Evolutionary conservation across 2,888 invertebrate species (phyloP).

Genomic region (Leucania comma): DNA sequence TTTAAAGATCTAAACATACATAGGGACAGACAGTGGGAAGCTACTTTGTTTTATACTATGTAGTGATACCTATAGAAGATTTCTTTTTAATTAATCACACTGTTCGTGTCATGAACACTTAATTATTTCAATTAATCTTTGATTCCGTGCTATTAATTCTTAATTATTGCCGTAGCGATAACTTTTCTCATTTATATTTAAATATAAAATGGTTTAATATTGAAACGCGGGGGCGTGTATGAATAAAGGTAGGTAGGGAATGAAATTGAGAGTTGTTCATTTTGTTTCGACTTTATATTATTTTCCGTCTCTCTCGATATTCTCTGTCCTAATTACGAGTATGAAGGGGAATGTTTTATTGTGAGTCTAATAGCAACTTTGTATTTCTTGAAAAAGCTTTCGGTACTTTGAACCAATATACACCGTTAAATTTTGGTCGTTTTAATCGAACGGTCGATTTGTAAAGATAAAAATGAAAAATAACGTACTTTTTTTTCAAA

Average conservation of each 20-base stretch:
- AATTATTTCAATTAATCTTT: conserved; percentile 42
- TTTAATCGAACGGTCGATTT: no score
- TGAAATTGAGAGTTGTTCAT: conserved; percentile 30
- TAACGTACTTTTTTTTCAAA: no score
- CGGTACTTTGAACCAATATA: neutral
- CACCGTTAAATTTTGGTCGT: no score
- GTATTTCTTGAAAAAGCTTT: neutral
- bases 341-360: conserved; percentile 14
- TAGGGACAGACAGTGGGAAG: no score
- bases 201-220: conserved; percentile 44
- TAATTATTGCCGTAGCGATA: conserved; percentile 40
- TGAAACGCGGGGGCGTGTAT: conserved; percentile 23
- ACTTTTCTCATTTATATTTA: conserved; percentile 57
- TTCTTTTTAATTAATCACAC: conserved; percentile 31
- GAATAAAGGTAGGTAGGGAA: conserved; percentile 32
- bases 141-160: conserved; percentile 34
- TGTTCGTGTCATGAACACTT: conserved; percentile 27
- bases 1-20: no score
- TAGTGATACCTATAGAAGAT: no score
- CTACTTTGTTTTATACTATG: no score
- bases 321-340: conserved; percentile 28
- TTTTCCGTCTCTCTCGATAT: conserved; percentile 23
- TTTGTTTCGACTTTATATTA: conserved; percentile 37
- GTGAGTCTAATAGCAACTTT: conserved; percentile 12
- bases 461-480: no score